These are phyloP conservation scores for Altica lythri DNA, from an alignment of 2,888 invertebrate genomes.

Conservation along the genomic window DNA sequence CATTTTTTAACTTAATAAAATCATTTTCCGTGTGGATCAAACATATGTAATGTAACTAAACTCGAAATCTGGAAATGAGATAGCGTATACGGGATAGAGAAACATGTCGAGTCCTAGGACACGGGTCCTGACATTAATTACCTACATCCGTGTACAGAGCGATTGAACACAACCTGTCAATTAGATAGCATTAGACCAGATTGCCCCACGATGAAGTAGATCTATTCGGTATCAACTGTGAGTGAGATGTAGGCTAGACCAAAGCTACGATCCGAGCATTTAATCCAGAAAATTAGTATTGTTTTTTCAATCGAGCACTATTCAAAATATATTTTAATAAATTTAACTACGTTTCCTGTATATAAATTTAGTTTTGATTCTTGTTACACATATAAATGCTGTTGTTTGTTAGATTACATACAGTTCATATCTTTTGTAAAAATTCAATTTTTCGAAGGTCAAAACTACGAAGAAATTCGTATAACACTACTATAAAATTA, in stretches of 20 bases:
- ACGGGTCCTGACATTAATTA: constrained; percentile 59
- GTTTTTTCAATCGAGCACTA: no score
- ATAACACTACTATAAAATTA: constrained; percentile 17
- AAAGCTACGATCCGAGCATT: not conserved
- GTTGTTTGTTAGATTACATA: no score
- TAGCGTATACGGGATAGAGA: constrained; percentile 1
- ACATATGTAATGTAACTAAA: constrained; percentile 55
- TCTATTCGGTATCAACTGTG: constrained; percentile 10
- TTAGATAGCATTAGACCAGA: constrained; percentile 56
- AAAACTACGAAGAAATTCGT: not conserved
- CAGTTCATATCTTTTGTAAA: no score
- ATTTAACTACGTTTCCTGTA: no score
- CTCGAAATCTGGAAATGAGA: constrained; percentile 46
- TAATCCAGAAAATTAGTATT: constrained; percentile 1
- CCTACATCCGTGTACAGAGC: constrained; percentile 57
- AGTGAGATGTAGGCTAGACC: not conserved
- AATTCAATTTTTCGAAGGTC: not conserved
- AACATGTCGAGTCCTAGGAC: constrained; percentile 41
- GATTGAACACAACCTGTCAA: constrained; percentile 59
- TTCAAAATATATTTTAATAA: no score
- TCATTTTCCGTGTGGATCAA: no score
- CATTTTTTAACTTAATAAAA: no score
- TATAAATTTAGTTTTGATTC: no score
- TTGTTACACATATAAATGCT: no score
- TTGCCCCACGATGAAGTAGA: constrained; percentile 26